A percentile compares a stretch with the other conserved stretches of the same genome.
These are phyloP conservation scores for Drosophila ercepeae DNA, from an alignment of 1,140 invertebrate genomes.

Conservation along the genomic window DNA sequence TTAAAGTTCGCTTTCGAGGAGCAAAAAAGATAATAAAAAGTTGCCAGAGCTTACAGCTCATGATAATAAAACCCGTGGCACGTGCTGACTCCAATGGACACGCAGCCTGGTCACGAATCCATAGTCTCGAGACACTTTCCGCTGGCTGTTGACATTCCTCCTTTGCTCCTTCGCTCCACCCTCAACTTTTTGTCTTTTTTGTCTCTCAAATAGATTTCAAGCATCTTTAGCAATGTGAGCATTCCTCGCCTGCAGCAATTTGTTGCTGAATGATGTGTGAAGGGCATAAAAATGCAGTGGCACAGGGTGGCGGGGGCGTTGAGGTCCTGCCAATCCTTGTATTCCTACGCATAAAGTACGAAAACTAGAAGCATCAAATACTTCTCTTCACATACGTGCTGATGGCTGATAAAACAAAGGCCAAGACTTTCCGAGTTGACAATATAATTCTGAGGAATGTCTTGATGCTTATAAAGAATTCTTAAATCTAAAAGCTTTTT, in stretches of 20 bases:
- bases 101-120: slow-evolving; percentile 72
- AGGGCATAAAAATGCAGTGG: slow-evolving; percentile 71
- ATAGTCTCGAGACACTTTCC: slow-evolving; percentile 43
- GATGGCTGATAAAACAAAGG: slow-evolving; percentile 53
- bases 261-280: slow-evolving; percentile 80
- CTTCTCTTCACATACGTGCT: slow-evolving; percentile 59
- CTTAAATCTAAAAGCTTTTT: neutral
- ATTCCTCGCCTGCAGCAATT: slow-evolving; percentile 69
- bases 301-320: slow-evolving; percentile 7
- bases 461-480: neutral
- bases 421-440: slow-evolving; percentile 29
- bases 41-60: slow-evolving; percentile 64
- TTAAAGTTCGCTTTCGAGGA: slow-evolving; percentile 54
- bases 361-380: slow-evolving; percentile 53
- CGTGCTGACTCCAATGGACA: slow-evolving; percentile 75
- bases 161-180: neutral
- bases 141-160: slow-evolving; percentile 70
- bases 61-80: slow-evolving; percentile 78
- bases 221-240: slow-evolving; percentile 58
- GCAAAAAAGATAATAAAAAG: slow-evolving; percentile 75
- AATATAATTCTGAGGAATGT: slow-evolving; percentile 4
- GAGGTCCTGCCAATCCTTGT: neutral
- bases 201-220: slow-evolving; percentile 73
- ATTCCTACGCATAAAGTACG: slow-evolving; percentile 8
- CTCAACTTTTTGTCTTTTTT: slow-evolving; percentile 38